These are phyloP conservation scores for Pachypanchax playfairii DNA, from an alignment of 2,113 vertebrate species.

Conservation along the genomic window DNA sequence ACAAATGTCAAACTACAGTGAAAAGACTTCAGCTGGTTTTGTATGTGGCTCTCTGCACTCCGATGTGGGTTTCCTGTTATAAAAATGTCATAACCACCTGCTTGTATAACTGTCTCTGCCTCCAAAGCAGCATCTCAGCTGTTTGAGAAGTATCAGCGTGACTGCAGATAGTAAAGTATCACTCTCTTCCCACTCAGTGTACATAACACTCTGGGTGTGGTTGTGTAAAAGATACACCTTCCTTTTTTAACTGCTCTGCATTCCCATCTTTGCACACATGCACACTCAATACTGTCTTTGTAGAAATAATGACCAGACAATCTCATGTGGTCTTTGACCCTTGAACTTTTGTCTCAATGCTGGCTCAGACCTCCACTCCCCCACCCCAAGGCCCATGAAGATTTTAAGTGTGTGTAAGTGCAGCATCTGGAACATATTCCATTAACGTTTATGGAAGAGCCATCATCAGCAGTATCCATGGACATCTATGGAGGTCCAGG, in stretches of 20 bases:
- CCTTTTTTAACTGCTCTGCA: slow-evolving; percentile 73
- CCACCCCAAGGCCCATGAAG: slow-evolving; percentile 28
- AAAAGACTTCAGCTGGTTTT: slow-evolving; percentile 17
- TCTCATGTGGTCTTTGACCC: slow-evolving; percentile 63
- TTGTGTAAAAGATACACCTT: slow-evolving; percentile 67
- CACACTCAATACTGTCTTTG: slow-evolving; percentile 35
- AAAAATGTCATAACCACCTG: slow-evolving; percentile 38
- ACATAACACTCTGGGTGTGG: slow-evolving; percentile 40
- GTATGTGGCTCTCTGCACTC: slow-evolving; percentile 3
- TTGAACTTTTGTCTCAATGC: slow-evolving; percentile 50
- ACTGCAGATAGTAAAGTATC: slow-evolving; percentile 4
- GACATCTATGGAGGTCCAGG: slow-evolving; percentile 64
- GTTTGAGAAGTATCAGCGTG: slow-evolving; percentile 26
- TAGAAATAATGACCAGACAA: slow-evolving; percentile 55
- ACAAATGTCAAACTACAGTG: slow-evolving; percentile 34
- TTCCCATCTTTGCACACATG: slow-evolving; percentile 41
- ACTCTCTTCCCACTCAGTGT: slow-evolving; percentile 21
- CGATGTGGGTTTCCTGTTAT: slow-evolving; percentile 15
- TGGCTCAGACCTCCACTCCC: slow-evolving; percentile 36
- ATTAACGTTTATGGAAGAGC: slow-evolving; percentile 71
- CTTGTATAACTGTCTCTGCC: slow-evolving; percentile 13
- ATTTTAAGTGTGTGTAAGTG: slow-evolving; percentile 18
- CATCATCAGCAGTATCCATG: slow-evolving; percentile 64
- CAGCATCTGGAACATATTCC: slow-evolving; percentile 77
- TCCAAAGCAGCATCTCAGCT: slow-evolving; percentile 48